phyloP scores from a whole-genome alignment of 2,113 vertebrate species.

The Hyperopisus bebe region DNA sequence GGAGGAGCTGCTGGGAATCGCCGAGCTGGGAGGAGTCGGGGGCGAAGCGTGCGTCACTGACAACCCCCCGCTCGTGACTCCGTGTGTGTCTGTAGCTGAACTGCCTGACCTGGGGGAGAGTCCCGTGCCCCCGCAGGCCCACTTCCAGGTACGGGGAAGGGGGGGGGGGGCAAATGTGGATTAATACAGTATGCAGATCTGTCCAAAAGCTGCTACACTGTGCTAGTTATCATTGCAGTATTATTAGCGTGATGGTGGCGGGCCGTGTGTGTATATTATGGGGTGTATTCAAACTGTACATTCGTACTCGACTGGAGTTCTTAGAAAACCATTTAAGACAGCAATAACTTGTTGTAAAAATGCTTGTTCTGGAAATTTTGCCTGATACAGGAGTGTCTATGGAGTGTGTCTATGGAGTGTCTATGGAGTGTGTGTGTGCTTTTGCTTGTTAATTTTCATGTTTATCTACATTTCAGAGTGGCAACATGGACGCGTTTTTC shows the following conservation, averaged over 20 bases:
- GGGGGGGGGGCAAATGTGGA: background rate
- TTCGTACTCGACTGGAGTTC: background rate
- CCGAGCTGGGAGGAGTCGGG: slow-evolving; percentile 41
- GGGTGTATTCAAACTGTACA: background rate
- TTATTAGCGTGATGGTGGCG: background rate
- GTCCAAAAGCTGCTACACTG: background rate
- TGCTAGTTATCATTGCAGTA: background rate
- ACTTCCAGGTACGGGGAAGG: slow-evolving; percentile 26
- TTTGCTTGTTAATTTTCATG: background rate
- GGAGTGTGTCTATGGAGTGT: background rate
- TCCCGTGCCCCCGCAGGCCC: slow-evolving; percentile 23
- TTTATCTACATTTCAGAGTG: slow-evolving; percentile 56
- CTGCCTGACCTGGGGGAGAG: slow-evolving; percentile 19
- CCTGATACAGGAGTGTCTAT: background rate
- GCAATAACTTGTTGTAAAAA: background rate
- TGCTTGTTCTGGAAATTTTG: background rate
- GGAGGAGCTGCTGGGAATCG: slow-evolving; percentile 62
- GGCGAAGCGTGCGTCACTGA: background rate
- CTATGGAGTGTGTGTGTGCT: background rate
- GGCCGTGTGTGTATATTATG: background rate
- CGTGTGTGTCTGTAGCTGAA: slow-evolving; percentile 49
- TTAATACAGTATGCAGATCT: background rate
- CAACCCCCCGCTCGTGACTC: slow-evolving; percentile 60
- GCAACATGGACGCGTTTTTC: slow-evolving; percentile 51
- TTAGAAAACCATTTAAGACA: background rate